Conservation (phyloP, 23 tunicate genomes). For the Clavelina lepadiformis region DNA sequence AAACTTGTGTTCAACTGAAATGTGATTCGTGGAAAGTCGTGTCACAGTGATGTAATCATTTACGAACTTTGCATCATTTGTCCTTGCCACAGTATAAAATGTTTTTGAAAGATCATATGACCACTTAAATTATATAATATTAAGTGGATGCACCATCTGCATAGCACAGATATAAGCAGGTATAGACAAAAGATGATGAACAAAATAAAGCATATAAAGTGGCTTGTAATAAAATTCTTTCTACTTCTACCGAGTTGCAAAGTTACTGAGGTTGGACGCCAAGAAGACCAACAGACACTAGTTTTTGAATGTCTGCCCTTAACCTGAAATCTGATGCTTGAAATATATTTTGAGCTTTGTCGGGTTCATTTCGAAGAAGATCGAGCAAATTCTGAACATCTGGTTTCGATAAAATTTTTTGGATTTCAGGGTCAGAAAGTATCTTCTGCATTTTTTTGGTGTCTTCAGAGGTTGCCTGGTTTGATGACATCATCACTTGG, state of each 20-base stretch:
- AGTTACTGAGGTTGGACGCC: constrained; percentile 26
- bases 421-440: constrained; percentile 47
- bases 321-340: constrained; percentile 31
- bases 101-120: neutral
- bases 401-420: constrained; percentile 54
- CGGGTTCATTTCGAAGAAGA: constrained; percentile 41
- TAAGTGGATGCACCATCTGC: neutral
- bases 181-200: no score
- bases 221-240: neutral
- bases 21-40: no score
- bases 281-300: constrained; percentile 51
- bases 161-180: no score
- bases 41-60: no score
- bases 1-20: no score
- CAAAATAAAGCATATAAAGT: neutral
- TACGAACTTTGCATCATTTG: no score
- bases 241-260: no score
- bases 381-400: constrained; percentile 43
- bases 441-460: constrained; percentile 43
- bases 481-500: neutral
- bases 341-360: constrained; percentile 44
- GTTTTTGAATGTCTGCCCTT: constrained; percentile 65
- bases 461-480: constrained; percentile 26
- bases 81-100: neutral
- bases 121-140: neutral